These are phyloP conservation scores for Semicossyphus pulcher DNA, from an alignment of 2,113 vertebrate species.

Conservation along the genomic window DNA sequence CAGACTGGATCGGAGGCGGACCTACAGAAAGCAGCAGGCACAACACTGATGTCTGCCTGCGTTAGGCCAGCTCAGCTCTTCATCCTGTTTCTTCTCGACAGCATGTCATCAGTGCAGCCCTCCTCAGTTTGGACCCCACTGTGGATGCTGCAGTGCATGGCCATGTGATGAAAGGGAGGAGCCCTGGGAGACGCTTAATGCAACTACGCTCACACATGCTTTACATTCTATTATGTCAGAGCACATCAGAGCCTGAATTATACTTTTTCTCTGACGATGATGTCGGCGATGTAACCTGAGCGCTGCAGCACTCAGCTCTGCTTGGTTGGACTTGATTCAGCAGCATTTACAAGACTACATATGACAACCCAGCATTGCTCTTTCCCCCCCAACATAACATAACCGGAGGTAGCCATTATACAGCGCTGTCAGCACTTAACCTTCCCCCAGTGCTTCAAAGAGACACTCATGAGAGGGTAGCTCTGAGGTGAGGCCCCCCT, in stretches of 20 bases:
- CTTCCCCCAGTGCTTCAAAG: constrained; percentile 61
- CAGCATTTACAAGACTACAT: constrained; percentile 57
- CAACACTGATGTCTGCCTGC: constrained; percentile 28
- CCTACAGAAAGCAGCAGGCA: constrained; percentile 19
- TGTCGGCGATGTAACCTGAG: constrained; percentile 49
- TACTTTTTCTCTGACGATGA: constrained; percentile 40
- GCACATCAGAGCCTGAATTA: constrained; percentile 38
- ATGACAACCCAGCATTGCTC: constrained; percentile 48
- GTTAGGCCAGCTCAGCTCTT: constrained; percentile 43
- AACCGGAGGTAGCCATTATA: constrained; percentile 56
- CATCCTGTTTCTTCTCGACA: constrained; percentile 33
- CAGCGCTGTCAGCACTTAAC: constrained; percentile 66
- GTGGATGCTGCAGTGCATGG: constrained; percentile 42
- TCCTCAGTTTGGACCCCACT: constrained; percentile 39
- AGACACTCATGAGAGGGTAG: constrained; percentile 47
- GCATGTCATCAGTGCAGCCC: constrained; percentile 49
- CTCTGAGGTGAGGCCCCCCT: constrained; percentile 42
- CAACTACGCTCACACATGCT: constrained; percentile 42
- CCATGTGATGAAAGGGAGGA: constrained; percentile 61
- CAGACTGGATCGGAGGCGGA: neutral
- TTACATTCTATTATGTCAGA: constrained; percentile 46
- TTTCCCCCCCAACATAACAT: constrained; percentile 34
- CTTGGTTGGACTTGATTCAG: constrained; percentile 52
- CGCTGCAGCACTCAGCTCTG: constrained; percentile 41
- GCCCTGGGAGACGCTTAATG: constrained; percentile 44